Evolutionary conservation across 1,140 invertebrate genomes (phyloP).

Genomic region (Chironomus striatipennis): DNA sequence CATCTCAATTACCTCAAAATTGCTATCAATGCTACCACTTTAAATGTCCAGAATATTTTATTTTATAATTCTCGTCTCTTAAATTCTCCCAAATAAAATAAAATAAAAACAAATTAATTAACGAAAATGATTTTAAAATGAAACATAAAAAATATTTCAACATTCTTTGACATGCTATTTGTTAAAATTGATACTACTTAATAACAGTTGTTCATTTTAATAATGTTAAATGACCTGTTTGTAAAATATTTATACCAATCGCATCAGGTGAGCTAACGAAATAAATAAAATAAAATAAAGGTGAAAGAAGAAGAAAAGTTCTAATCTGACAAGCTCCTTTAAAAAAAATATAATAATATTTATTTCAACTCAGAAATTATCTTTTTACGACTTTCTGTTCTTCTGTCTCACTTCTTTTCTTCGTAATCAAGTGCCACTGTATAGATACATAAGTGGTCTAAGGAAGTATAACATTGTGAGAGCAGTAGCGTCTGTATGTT

Average conservation of each 20-base stretch:
- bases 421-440: background rate
- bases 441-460: background rate
- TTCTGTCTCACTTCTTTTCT: background rate
- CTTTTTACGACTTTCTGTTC: constrained; percentile 2
- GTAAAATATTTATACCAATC: background rate
- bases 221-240: constrained; percentile 7
- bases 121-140: background rate
- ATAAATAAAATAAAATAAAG: too few relatives aligned
- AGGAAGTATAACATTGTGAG: background rate
- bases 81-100: too few relatives aligned
- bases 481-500: background rate
- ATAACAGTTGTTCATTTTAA: background rate
- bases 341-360: background rate
- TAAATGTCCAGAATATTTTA: too few relatives aligned
- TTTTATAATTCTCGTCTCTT: too few relatives aligned
- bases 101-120: background rate
- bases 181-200: background rate
- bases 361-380: background rate
- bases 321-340: background rate
- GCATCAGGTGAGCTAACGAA: background rate
- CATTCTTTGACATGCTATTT: background rate
- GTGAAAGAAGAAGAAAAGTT: background rate
- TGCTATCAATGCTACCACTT: too few relatives aligned
- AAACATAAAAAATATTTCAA: background rate
- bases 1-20: too few relatives aligned